Conservation (phyloP, 2,797 vertebrate genomes). For the Glyptemys insculpta region DNA sequence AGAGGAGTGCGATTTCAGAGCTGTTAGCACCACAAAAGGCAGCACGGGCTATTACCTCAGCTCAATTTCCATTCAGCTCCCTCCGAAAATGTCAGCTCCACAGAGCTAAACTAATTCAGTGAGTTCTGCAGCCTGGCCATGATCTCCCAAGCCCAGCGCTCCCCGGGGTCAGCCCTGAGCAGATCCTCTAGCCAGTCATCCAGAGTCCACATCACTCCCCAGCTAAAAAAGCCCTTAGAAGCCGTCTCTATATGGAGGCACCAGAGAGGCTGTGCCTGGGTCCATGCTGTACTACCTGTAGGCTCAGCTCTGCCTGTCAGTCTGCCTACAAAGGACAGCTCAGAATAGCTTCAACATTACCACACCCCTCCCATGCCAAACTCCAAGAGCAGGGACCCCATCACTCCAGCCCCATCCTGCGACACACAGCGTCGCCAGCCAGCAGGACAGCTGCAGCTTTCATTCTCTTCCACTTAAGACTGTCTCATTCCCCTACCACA, state of each 20-base stretch:
- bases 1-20: background rate
- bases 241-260: background rate
- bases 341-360: background rate
- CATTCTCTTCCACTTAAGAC: background rate
- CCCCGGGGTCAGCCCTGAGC: background rate
- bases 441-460: background rate
- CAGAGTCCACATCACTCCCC: background rate
- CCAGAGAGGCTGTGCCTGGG: background rate
- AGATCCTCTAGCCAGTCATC: rapidly evolving
- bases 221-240: rapidly evolving
- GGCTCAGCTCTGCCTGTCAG: background rate
- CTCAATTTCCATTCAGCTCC: conserved; percentile 27
- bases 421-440: background rate
- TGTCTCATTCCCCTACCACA: background rate
- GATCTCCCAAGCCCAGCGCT: background rate
- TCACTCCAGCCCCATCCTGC: rapidly evolving
- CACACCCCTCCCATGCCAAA: background rate
- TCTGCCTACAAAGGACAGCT: background rate
- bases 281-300: rapidly evolving
- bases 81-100: conserved; percentile 6
- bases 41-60: background rate
- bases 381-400: background rate
- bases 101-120: background rate
- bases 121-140: background rate
- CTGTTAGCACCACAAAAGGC: background rate